Percentiles rank a stretch among this genome's conserved stretches.
These are phyloP conservation scores for Apostichopus parvimensis DNA, from an alignment of 35 echinoderm and acorn worm genomes.

Conservation along the genomic window DNA sequence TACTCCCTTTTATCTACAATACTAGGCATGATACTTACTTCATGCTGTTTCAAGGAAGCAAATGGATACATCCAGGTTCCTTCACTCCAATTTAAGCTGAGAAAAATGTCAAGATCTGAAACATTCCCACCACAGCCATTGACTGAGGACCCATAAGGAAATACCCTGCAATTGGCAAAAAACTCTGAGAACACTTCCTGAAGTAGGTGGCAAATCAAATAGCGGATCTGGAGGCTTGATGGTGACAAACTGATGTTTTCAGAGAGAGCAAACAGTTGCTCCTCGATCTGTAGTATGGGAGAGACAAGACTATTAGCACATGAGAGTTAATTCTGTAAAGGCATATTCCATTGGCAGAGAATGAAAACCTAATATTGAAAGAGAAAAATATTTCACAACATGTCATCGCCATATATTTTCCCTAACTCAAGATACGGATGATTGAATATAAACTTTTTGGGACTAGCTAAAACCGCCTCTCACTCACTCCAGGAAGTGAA, in stretches of 20 bases:
- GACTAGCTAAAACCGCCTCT: no score
- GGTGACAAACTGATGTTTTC: slow-evolving; percentile 23
- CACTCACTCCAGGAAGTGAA: no score
- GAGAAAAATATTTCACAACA: no score
- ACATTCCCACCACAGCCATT: slow-evolving; percentile 83
- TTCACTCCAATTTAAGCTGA: slow-evolving; percentile 55
- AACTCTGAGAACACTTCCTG: slow-evolving; percentile 86
- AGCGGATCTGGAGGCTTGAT: slow-evolving; percentile 68
- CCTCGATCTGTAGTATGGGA: slow-evolving; percentile 44
- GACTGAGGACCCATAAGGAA: slow-evolving; percentile 93
- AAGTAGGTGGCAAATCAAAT: slow-evolving; percentile 81
- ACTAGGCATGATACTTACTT: not conserved
- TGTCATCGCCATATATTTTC: no score
- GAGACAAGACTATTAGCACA: not conserved
- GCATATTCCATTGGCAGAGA: no score
- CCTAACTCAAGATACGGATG: no score
- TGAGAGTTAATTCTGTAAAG: no score
- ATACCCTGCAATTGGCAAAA: slow-evolving; percentile 68
- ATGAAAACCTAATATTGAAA: no score
- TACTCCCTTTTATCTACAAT: no score
- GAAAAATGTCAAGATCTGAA: slow-evolving; percentile 83
- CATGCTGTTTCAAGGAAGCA: slow-evolving; percentile 2
- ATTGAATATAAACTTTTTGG: no score
- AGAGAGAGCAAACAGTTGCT: slow-evolving; percentile 74
- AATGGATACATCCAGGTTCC: slow-evolving; percentile 56